phyloP scores from a whole-genome alignment of 2,797 vertebrate genomes.

The Anableps anableps region DNA sequence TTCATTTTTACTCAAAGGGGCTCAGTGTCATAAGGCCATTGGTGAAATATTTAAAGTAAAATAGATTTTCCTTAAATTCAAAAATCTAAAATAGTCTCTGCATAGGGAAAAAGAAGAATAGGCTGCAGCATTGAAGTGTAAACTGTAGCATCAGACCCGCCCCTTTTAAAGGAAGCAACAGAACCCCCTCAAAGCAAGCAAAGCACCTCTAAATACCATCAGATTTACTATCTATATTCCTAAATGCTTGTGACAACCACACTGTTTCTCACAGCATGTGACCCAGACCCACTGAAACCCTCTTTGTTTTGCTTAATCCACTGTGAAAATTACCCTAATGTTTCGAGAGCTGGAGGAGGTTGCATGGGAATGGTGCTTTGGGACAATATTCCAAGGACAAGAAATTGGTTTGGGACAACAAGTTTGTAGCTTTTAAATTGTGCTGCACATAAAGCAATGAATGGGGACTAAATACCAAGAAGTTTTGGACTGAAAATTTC shows the following conservation, averaged over 20 bases:
- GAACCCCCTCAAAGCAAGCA: slow-evolving; percentile 76
- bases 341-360: slow-evolving; percentile 52
- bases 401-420: slow-evolving; percentile 21
- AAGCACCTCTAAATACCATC: slow-evolving; percentile 70
- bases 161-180: slow-evolving; percentile 38
- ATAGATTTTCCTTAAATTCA: slow-evolving; percentile 7
- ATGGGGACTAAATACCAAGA: neutral
- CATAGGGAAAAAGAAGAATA: slow-evolving; percentile 12
- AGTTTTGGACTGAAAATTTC: neutral
- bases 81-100: slow-evolving; percentile 2
- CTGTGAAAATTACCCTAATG: slow-evolving; percentile 72
- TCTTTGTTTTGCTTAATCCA: slow-evolving; percentile 84
- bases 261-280: slow-evolving; percentile 76
- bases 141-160: slow-evolving; percentile 13
- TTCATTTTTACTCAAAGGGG: neutral
- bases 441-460: neutral
- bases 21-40: neutral
- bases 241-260: slow-evolving; percentile 83
- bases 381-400: slow-evolving; percentile 25
- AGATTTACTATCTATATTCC: slow-evolving; percentile 69
- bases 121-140: slow-evolving; percentile 39
- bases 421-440: slow-evolving; percentile 29
- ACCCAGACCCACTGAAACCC: slow-evolving; percentile 77
- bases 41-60: slow-evolving; percentile 8
- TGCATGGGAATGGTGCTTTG: slow-evolving; percentile 38